These are phyloP conservation scores for Cirrhinus mrigala DNA, from an alignment of 2,797 vertebrate species.

Conservation along the genomic window DNA sequence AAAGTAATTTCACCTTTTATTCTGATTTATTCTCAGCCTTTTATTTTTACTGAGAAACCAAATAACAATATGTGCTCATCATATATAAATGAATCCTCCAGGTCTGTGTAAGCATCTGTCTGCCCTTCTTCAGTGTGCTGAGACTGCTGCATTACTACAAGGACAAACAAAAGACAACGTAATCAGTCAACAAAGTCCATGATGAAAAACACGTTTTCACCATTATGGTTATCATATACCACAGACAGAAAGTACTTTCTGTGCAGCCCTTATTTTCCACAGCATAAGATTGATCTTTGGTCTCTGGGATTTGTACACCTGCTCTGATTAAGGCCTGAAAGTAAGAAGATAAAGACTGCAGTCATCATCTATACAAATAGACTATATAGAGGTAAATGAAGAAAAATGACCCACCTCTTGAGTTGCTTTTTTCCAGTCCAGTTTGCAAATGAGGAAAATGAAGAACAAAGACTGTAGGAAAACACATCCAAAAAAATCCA, in stretches of 20 bases:
- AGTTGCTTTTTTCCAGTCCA: slow-evolving; percentile 85
- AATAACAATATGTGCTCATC: too few species aligned
- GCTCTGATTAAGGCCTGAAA: slow-evolving; percentile 70
- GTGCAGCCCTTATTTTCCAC: slow-evolving; percentile 61
- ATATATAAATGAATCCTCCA: slow-evolving; percentile 42
- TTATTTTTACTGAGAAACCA: too few species aligned
- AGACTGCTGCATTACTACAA: slow-evolving; percentile 14
- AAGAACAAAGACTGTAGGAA: slow-evolving; percentile 79
- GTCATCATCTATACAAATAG: background rate
- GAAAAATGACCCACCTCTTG: slow-evolving; percentile 77
- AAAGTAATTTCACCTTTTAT: too few species aligned
- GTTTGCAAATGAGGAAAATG: slow-evolving; percentile 73
- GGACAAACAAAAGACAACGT: too few species aligned
- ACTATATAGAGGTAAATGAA: background rate
- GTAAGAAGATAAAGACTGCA: background rate
- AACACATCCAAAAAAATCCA: slow-evolving; percentile 78
- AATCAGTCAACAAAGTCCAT: background rate
- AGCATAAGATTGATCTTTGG: slow-evolving; percentile 23
- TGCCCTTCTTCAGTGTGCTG: slow-evolving; percentile 38
- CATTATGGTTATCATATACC: background rate
- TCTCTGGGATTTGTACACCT: slow-evolving; percentile 59
- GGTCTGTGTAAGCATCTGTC: slow-evolving; percentile 20
- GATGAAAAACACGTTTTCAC: background rate
- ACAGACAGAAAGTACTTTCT: slow-evolving; percentile 27
- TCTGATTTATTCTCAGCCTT: too few species aligned